phyloP scores from a whole-genome alignment of 2,113 vertebrate genomes.

The Phrynosoma blainvillii region DNA sequence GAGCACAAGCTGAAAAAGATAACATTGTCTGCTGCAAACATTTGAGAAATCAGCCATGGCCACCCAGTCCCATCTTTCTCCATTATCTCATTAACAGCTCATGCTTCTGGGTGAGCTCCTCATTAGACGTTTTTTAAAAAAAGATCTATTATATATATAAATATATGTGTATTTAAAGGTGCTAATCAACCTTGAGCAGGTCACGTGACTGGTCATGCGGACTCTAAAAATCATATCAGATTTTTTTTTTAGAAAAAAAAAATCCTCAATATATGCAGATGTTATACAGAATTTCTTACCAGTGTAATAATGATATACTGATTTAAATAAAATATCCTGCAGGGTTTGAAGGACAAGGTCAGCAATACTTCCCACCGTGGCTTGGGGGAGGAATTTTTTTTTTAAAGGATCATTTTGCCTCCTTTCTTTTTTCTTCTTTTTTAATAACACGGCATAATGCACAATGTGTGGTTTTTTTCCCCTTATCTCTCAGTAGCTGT shows the following conservation, averaged over 20 bases:
- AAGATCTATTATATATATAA: conserved; percentile 85
- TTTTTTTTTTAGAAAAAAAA: conserved; percentile 83
- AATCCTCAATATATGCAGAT: conserved; percentile 99
- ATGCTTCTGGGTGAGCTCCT: conserved; percentile 83
- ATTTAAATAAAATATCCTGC: conserved; percentile 88
- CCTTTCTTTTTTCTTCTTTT: conserved; percentile 69
- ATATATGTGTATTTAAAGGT: conserved; percentile 91
- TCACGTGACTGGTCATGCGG: conserved; percentile 99
- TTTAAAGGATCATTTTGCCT: conserved; percentile 83
- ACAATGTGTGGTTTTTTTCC: conserved; percentile 78
- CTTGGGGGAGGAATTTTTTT: conserved; percentile 78
- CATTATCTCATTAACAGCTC: conserved; percentile 85
- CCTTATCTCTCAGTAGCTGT: conserved; percentile 78
- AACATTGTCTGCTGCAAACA: conserved; percentile 90
- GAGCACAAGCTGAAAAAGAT: conserved; percentile 91
- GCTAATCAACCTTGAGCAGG: conserved; percentile 97
- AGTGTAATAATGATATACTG: conserved; percentile 92
- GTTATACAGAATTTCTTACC: conserved; percentile 98
- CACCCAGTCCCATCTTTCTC: conserved; percentile 70
- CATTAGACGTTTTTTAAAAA: conserved; percentile 77
- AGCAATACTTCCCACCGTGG: conserved; percentile 91
- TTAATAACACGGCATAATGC: conserved; percentile 76
- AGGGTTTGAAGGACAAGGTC: conserved; percentile 97
- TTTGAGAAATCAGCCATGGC: conserved; percentile 67
- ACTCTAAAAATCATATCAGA: conserved; percentile 98